Evolutionary conservation across 2,113 vertebrate genomes (phyloP).

Genomic region (Cebus imitator): DNA sequence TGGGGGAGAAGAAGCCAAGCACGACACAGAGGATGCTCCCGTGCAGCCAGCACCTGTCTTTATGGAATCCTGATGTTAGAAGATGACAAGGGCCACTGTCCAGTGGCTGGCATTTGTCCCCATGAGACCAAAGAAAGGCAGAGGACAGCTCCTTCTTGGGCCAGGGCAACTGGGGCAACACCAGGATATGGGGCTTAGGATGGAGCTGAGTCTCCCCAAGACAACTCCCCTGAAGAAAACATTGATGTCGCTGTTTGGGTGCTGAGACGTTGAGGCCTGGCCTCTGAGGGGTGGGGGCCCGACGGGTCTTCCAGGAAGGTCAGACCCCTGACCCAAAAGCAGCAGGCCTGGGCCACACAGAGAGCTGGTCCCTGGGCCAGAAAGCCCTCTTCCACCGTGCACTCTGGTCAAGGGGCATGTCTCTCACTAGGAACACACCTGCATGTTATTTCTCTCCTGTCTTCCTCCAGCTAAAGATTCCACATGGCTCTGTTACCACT

Average conservation of each 20-base stretch:
- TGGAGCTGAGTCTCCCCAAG: neutral
- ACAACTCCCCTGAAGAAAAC: neutral
- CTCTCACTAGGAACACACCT: neutral
- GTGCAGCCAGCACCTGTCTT: neutral
- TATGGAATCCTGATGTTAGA: neutral
- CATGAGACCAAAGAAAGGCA: neutral
- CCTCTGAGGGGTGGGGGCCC: neutral
- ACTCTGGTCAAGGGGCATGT: rapidly evolving
- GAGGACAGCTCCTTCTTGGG: neutral
- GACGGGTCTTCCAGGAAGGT: neutral
- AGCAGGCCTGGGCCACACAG: no score
- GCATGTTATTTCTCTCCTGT: neutral
- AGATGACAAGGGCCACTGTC: neutral
- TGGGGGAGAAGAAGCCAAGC: rapidly evolving
- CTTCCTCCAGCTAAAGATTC: neutral
- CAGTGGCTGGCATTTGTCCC: neutral
- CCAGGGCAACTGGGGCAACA: rapidly evolving
- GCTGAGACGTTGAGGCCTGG: neutral
- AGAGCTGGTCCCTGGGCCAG: neutral
- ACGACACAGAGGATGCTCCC: rapidly evolving
- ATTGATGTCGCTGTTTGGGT: neutral
- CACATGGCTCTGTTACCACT: neutral
- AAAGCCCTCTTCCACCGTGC: neutral
- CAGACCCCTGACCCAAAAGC: neutral
- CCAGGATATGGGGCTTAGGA: neutral